Conservation (phyloP, 2,797 vertebrate genomes). For the Coendou prehensilis region DNA sequence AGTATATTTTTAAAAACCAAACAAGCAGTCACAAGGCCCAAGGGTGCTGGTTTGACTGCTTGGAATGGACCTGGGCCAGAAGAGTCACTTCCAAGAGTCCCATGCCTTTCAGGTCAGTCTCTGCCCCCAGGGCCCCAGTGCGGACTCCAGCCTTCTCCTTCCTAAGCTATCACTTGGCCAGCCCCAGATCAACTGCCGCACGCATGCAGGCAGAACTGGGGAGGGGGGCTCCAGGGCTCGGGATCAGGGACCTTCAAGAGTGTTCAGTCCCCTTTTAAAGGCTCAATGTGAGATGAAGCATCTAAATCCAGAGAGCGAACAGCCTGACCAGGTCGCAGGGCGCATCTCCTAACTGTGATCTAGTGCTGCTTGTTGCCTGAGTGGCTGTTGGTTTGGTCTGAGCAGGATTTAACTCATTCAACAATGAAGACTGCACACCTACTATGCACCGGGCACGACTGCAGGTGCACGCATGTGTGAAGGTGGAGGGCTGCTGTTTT, state of each 20-base stretch:
- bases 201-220: fast-evolving
- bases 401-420: too few species aligned
- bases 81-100: not conserved
- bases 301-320: not conserved
- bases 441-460: fast-evolving
- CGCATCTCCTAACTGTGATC: not conserved
- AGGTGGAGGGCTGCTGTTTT: not conserved
- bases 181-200: not conserved
- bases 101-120: not conserved
- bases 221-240: not conserved
- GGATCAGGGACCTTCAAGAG: not conserved
- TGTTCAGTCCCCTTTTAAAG: not conserved
- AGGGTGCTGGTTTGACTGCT: not conserved
- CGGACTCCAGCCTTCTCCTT: not conserved
- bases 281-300: not conserved
- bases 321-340: not conserved
- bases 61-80: not conserved
- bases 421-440: not conserved
- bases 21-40: not conserved
- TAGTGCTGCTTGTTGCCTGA: not conserved
- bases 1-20: not conserved
- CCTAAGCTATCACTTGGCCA: not conserved
- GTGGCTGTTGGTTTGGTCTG: not conserved
- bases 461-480: fast-evolving
- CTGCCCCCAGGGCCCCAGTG: not conserved